Evolutionary conservation across 2,797 vertebrate genomes (phyloP).

Genomic region (Catamblyrhynchus diadema): DNA sequence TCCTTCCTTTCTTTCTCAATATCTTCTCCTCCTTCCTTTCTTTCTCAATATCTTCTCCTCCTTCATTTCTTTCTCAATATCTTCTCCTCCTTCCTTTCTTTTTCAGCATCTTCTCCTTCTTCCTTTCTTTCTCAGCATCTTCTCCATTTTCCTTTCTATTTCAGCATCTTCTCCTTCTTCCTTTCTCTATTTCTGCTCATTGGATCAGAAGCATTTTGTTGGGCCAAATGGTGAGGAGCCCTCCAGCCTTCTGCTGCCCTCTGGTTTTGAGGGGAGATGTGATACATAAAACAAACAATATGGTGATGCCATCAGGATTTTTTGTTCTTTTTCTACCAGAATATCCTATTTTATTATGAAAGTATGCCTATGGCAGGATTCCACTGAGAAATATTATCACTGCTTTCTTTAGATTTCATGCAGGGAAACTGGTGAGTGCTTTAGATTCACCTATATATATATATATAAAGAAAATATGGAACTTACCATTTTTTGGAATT

Average conservation of each 20-base stretch:
- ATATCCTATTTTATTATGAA: neutral
- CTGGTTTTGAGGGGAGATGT: neutral
- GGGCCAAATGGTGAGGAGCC: rapidly evolving
- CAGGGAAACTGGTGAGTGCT: neutral
- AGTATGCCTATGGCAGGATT: neutral
- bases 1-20: no score
- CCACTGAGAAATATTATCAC: neutral
- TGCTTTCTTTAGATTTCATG: neutral
- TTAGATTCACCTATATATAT: neutral
- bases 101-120: no score
- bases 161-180: neutral
- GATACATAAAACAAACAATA: neutral
- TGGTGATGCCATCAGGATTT: neutral
- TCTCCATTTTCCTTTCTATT: neutral
- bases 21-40: no score
- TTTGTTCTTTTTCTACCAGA: neutral
- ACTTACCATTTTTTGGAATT: neutral
- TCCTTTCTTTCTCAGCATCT: neutral
- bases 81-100: neutral
- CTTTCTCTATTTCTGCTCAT: neutral
- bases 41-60: neutral
- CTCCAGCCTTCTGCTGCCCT: neutral
- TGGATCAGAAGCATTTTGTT: neutral
- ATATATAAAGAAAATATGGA: neutral
- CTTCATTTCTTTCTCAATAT: neutral